Evolutionary conservation across 2,888 invertebrate genomes (phyloP), one percentile per base, ranked within the genome.

Genomic region (Campoplex nolae): DNA sequence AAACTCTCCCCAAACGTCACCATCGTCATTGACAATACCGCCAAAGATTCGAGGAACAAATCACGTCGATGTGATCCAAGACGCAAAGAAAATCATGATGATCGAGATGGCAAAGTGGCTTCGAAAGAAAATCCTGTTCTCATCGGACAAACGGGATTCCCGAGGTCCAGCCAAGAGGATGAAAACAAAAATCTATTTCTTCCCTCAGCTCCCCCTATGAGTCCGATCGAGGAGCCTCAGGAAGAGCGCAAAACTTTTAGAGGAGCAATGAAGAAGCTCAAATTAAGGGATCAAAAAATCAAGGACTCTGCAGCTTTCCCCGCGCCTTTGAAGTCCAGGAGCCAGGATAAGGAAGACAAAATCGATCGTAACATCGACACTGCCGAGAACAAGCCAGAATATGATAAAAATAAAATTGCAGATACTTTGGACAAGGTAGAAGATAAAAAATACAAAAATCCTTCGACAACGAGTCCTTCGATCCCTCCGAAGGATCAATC

Each of bases 1-100:
- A 82, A 87, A 38, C 28, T 89, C 28, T 81, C 89, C 9, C 84
- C 80, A 7, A 81, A 88, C 9, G 86, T 88, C 11, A 81, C 88
- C 8, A 83, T 89, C 70, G 88, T 89, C 6, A 82, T 89, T 35
- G 85, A 88, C 45, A 74, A 85, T 28, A 28, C 38, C 48, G 32
- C 28, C 51, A 54, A 56, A n/a, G 42, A 4, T 28, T 32, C 11
- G 1, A 51, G 9, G 3, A 65, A 16, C 28, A 38, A 35, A 9
- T 35, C 18, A 16, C 16, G 38, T 23, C 18, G 78, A 16, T 62
- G 32, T 32, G 16, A 62, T 7, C 6, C 13, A 32, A 1, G 13
- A 16, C 16, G 62, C 6, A 28, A 32, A 32, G 62, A 62, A 32
- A 62, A 62, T 28, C 16, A 32, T 54, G 28, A 84, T 16, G 38